Evolutionary conservation across 37 sponge, comb jelly and placozoan species (phyloP).

Genomic region (Tethya wilhelma): DNA sequence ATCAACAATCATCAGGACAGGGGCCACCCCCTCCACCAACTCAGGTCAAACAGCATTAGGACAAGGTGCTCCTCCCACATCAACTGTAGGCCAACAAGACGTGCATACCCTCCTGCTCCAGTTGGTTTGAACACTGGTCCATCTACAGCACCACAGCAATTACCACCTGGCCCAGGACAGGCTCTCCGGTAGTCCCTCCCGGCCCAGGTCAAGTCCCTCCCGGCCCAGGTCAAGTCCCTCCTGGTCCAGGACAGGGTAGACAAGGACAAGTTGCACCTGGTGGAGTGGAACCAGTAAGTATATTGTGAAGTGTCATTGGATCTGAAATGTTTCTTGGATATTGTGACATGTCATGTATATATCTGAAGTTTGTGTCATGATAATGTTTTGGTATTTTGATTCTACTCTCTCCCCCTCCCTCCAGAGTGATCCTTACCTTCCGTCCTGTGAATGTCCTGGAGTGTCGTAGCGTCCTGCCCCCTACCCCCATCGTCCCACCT

Average conservation of each 20-base stretch:
- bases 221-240: neutral
- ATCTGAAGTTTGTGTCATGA: neutral
- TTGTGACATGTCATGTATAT: neutral
- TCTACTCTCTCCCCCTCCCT: neutral
- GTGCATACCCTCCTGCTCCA: neutral
- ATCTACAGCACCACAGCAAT: neutral
- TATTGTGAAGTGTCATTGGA: neutral
- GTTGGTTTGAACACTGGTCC: neutral
- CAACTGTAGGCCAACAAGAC: neutral
- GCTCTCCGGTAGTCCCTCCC: too few species aligned
- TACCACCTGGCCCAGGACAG: neutral
- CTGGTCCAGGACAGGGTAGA: neutral
- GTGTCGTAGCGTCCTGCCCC: conserved; percentile 66
- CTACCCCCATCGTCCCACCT: conserved; percentile 43
- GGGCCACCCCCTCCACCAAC: too few species aligned
- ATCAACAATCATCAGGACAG: neutral
- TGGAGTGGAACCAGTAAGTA: too few species aligned
- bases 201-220: neutral
- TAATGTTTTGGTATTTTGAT: neutral
- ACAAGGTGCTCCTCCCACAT: neutral
- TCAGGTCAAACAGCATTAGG: too few species aligned
- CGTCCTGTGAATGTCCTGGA: conserved; percentile 82
- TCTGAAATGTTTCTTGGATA: neutral
- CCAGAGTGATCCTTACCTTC: conserved; percentile 49
- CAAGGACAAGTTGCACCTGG: too few species aligned